Evolutionary conservation across 92 coral and sea anemone species (phyloP).

Genomic region (Metridium senile): DNA sequence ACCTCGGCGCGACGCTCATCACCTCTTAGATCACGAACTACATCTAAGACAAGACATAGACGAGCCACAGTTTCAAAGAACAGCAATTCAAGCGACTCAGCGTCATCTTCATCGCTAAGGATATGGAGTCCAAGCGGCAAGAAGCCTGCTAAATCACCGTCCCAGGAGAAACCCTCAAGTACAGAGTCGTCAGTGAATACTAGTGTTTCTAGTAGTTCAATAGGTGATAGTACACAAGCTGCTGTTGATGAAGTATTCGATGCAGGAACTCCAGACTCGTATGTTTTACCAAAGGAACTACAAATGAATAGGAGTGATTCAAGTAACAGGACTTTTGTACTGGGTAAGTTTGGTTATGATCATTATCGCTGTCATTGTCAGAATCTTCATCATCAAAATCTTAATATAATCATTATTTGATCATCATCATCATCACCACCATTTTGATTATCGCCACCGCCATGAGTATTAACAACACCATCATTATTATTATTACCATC

Average conservation of each 20-base stretch:
- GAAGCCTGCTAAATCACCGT: conserved; percentile 40
- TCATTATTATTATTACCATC: too few relatives aligned
- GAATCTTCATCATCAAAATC: not conserved
- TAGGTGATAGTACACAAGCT: conserved; percentile 52
- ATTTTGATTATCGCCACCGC: too few relatives aligned
- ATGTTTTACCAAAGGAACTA: conserved; percentile 57
- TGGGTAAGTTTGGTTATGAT: conserved; percentile 50
- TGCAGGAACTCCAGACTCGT: conserved; percentile 18
- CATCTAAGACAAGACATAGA: not conserved
- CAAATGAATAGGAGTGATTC: conserved; percentile 75
- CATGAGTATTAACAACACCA: too few relatives aligned
- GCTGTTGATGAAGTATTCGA: conserved; percentile 70
- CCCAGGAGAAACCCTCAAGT: conserved; percentile 1
- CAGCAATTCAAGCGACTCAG: not conserved
- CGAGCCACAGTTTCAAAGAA: not conserved
- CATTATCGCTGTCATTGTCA: not conserved
- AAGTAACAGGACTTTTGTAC: conserved; percentile 79
- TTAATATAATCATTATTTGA: too few relatives aligned
- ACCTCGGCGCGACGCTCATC: conserved; percentile 22
- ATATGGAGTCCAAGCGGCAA: conserved; percentile 58
- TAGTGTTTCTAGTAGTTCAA: conserved; percentile 11
- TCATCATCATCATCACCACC: not conserved
- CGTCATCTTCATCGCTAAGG: conserved; percentile 25
- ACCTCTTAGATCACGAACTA: conserved; percentile 11
- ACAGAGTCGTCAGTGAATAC: conserved; percentile 2